Conservation (phyloP, 30 jellyfish, hydroid and myxozoan genomes). For the Mastigias papua region DNA sequence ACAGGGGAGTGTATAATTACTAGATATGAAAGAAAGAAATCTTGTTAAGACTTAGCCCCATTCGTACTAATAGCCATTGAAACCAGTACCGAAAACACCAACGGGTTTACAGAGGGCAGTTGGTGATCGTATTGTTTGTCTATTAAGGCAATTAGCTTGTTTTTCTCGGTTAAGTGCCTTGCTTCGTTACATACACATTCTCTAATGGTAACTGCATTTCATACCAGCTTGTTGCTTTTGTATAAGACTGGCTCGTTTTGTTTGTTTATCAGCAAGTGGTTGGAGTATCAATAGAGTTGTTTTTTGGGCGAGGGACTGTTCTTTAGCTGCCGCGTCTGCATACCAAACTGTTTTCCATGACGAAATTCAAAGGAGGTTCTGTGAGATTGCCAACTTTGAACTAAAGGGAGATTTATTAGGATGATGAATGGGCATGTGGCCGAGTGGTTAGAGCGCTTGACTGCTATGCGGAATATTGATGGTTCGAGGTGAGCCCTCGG, state of each 20-base stretch:
- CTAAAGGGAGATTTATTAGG: not conserved
- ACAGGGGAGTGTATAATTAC: not conserved
- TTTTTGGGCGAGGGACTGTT: not conserved
- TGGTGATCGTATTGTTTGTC: not conserved
- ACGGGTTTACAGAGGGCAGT: not conserved
- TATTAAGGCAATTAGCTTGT: not conserved
- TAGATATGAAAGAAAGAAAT: not conserved
- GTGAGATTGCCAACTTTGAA: not conserved
- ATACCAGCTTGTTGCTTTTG: not conserved
- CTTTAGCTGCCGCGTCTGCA: not conserved
- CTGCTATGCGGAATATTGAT: no score
- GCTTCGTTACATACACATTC: not conserved
- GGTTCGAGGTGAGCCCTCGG: no score
- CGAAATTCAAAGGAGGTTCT: not conserved
- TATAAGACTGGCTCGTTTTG: not conserved
- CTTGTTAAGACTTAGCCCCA: not conserved
- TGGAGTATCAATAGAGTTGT: not conserved
- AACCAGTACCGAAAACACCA: not conserved
- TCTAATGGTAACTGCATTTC: not conserved
- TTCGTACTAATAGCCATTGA: not conserved
- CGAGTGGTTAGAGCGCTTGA: no score
- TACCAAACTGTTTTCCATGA: not conserved
- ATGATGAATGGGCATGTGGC: not conserved
- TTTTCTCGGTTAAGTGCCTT: not conserved
- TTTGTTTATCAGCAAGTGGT: not conserved